Evolutionary conservation across 2,888 invertebrate species (phyloP).

Genomic region (Celastrina argiolus): DNA sequence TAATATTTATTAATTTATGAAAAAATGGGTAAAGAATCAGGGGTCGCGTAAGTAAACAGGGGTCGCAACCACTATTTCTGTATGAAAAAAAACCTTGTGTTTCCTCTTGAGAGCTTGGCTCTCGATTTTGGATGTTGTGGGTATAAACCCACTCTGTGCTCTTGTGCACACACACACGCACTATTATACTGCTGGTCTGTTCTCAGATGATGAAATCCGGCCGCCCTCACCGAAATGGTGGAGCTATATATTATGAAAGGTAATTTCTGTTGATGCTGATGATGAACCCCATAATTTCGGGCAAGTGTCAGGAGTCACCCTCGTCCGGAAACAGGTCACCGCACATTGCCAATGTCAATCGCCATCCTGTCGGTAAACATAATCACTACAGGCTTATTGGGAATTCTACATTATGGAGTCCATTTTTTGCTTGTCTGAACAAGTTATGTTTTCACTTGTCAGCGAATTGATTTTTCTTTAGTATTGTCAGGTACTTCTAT

Average conservation of each 20-base stretch:
- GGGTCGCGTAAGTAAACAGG: no score
- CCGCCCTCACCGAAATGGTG: no score
- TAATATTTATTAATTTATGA: no score
- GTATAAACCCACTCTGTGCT: no score
- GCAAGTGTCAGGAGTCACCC: constrained; percentile 15
- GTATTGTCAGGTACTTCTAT: constrained; percentile 21
- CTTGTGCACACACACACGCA: no score
- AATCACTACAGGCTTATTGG: constrained; percentile 5
- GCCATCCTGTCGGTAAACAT: background rate
- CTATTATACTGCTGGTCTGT: no score
- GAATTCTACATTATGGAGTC: constrained; percentile 4
- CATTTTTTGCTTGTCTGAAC: constrained; percentile 13
- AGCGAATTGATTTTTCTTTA: background rate
- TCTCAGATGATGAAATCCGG: no score
- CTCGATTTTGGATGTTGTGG: no score
- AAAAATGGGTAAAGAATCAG: no score
- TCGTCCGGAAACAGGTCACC: constrained; percentile 20
- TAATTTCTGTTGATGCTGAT: background rate
- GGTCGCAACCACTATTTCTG: no score
- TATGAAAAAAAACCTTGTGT: no score
- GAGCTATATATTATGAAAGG: background rate
- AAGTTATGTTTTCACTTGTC: background rate
- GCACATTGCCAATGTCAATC: constrained; percentile 14
- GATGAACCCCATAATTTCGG: constrained; percentile 3
- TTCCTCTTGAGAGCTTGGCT: no score